Evolutionary conservation across 35 echinoderm and acorn worm species (phyloP).

Genomic region (Acanthaster planci): DNA sequence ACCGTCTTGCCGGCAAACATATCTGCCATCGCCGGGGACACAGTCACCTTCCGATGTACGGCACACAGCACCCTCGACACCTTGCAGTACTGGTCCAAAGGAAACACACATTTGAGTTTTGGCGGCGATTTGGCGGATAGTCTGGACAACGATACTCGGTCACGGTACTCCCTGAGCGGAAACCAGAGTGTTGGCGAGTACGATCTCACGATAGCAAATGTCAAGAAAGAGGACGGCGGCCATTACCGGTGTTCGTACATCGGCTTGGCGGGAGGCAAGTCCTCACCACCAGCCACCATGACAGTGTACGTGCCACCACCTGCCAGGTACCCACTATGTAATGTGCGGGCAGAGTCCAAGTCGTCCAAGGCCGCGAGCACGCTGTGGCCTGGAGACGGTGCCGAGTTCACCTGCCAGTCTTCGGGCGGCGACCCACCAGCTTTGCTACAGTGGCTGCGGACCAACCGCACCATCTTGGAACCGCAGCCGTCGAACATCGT

Average conservation of each 20-base stretch:
- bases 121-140: conserved; percentile 36
- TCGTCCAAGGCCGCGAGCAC: not conserved
- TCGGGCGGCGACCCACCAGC: conserved; percentile 75
- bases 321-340: conserved; percentile 57
- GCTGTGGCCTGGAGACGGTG: conserved; percentile 77
- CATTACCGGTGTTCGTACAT: conserved; percentile 71
- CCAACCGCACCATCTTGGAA: conserved; percentile 56
- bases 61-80: conserved; percentile 26
- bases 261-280: conserved; percentile 48
- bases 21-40: conserved; percentile 42
- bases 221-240: conserved; percentile 62
- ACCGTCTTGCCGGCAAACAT: conserved; percentile 29
- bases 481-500: conserved; percentile 52
- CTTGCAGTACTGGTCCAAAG: conserved; percentile 63
- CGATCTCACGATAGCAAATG: conserved; percentile 57
- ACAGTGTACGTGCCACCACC: conserved; percentile 71
- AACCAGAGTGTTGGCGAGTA: conserved; percentile 68
- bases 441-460: conserved; percentile 65
- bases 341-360: conserved; percentile 19
- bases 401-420: conserved; percentile 58
- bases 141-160: conserved; percentile 43
- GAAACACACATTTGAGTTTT: conserved; percentile 61
- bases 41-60: conserved; percentile 34
- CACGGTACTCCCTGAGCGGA: conserved; percentile 63
- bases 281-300: conserved; percentile 43